phyloP scores from a whole-genome alignment of 2,797 vertebrate species.

The Chiloscyllium punctatum region DNA sequence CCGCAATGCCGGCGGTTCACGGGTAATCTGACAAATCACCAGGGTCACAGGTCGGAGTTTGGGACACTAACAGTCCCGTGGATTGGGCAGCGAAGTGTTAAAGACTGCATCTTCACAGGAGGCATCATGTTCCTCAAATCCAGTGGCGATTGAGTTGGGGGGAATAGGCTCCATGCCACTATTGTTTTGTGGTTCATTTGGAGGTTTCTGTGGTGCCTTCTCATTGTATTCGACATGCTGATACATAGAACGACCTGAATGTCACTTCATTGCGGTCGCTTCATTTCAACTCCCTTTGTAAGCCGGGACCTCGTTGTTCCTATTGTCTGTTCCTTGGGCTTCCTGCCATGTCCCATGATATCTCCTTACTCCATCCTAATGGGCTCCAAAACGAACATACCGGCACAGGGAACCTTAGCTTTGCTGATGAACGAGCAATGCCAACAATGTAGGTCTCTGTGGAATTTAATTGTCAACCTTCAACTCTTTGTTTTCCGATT shows the following conservation, averaged over 20 bases:
- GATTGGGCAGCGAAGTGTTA: neutral
- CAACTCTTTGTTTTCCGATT: neutral
- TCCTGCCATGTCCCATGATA: neutral
- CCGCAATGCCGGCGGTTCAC: neutral
- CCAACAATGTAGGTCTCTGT: neutral
- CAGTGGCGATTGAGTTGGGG: neutral
- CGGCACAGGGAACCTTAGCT: neutral
- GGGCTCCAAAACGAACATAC: neutral
- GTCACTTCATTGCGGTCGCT: neutral
- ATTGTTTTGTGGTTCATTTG: neutral
- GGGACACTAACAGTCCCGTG: neutral
- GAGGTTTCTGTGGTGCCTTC: neutral
- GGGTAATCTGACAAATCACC: neutral
- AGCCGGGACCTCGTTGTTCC: neutral
- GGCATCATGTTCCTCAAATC: neutral
- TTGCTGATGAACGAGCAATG: neutral
- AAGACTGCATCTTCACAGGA: neutral
- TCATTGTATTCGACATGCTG: neutral
- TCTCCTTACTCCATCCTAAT: neutral
- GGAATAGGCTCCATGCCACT: neutral
- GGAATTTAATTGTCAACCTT: neutral
- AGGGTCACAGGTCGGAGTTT: neutral
- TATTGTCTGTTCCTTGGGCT: neutral
- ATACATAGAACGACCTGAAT: neutral
- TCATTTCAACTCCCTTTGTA: no score